These are phyloP conservation scores for Salpingus planirostris DNA, from an alignment of 2,888 invertebrate genomes.

Conservation along the genomic window DNA sequence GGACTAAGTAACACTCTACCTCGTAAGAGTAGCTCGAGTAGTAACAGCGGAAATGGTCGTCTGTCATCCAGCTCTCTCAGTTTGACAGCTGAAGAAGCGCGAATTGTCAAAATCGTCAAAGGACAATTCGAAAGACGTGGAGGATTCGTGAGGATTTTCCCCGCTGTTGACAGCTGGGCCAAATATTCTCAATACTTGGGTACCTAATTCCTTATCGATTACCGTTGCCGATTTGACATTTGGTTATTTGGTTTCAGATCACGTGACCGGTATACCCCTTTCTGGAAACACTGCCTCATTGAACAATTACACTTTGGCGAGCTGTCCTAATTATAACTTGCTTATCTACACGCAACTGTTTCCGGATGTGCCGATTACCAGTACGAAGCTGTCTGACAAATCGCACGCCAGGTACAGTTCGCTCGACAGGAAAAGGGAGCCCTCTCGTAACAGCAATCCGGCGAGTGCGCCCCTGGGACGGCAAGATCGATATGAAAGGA, in stretches of 20 bases:
- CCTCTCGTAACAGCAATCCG: slow-evolving; percentile 12
- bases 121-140: slow-evolving; percentile 76
- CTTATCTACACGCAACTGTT: slow-evolving; percentile 67
- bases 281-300: slow-evolving; percentile 47
- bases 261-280: slow-evolving; percentile 65
- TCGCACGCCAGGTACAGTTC: slow-evolving; percentile 16
- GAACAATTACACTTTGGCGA: slow-evolving; percentile 49
- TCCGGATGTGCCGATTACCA: slow-evolving; percentile 44
- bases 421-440: slow-evolving; percentile 30
- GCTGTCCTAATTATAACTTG: slow-evolving; percentile 68
- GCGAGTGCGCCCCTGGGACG: slow-evolving; percentile 17
- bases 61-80: slow-evolving; percentile 32
- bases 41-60: slow-evolving; percentile 7
- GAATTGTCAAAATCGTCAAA: slow-evolving; percentile 63
- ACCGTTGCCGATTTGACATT: too few relatives aligned
- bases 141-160: slow-evolving; percentile 86
- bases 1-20: slow-evolving; percentile 43
- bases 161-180: slow-evolving; percentile 80
- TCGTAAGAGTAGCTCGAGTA: slow-evolving; percentile 24
- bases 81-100: slow-evolving; percentile 67
- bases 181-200: slow-evolving; percentile 71
- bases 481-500: slow-evolving; percentile 40
- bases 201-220: background rate
- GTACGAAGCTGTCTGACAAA: slow-evolving; percentile 19
- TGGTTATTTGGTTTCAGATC: too few relatives aligned